Conservation (phyloP, 2,888 invertebrate genomes). For the Oithona nana region DNA sequence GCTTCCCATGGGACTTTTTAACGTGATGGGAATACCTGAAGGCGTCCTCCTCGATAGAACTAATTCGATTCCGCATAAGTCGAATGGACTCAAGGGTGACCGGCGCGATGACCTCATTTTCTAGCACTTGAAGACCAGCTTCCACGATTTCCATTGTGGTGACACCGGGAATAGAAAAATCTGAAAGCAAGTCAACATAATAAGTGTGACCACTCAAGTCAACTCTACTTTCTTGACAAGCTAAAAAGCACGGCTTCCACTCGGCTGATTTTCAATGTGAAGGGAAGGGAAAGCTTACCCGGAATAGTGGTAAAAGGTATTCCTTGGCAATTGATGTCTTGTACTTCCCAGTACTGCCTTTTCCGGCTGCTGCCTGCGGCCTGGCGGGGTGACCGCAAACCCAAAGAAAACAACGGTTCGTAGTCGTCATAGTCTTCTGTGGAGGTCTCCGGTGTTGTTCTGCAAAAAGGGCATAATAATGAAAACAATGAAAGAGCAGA, state of each 20-base stretch:
- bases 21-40: constrained; percentile 49
- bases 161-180: constrained; percentile 55
- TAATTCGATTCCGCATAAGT: constrained; percentile 60
- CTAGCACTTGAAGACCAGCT: constrained; percentile 55
- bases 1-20: neutral
- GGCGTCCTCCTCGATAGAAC: constrained; percentile 55
- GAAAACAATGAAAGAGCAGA: too few relatives aligned
- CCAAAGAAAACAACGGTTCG: neutral
- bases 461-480: too few relatives aligned
- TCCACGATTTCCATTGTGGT: constrained; percentile 64
- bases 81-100: constrained; percentile 49
- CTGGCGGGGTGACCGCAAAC: neutral
- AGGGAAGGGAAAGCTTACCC: constrained; percentile 31
- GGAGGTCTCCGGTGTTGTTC: neutral
- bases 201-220: neutral
- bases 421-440: neutral
- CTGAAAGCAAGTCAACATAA: constrained; percentile 34
- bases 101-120: constrained; percentile 53
- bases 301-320: constrained; percentile 52
- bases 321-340: constrained; percentile 46
- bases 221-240: too few relatives aligned
- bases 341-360: constrained; percentile 9
- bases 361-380: too few relatives aligned
- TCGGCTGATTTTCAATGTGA: neutral
- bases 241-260: too few relatives aligned